These are phyloP conservation scores for Crotalus horridus DNA, from an alignment of 2,113 vertebrate genomes.

Conservation along the genomic window DNA sequence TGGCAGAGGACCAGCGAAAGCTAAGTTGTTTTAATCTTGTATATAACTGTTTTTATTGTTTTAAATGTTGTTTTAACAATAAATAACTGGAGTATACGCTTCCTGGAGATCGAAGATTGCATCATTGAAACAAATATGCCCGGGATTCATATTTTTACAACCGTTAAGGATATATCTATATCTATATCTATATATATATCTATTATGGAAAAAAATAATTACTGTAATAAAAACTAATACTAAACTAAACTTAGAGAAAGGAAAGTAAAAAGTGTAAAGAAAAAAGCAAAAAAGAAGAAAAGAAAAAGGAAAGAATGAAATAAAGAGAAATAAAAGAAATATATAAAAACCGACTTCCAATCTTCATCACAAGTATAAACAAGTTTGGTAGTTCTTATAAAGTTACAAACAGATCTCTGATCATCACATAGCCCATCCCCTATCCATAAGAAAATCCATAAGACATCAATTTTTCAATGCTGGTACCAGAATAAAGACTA, in stretches of 20 bases:
- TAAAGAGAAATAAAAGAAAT: not conserved
- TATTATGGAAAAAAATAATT: not conserved
- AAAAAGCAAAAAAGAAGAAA: not conserved
- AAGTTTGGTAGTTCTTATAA: not conserved
- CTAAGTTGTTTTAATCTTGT: no score
- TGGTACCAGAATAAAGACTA: not conserved
- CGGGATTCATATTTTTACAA: no score
- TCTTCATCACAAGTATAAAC: not conserved
- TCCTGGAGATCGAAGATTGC: no score
- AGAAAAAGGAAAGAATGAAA: not conserved
- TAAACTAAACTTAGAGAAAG: not conserved
- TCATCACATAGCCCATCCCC: not conserved
- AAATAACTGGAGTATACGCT: no score
- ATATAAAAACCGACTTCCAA: not conserved
- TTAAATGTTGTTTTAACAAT: no score
- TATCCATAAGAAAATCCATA: not conserved
- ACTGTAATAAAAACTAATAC: not conserved
- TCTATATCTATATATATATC: no score
- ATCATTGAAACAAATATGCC: no score
- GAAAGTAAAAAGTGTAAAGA: not conserved
- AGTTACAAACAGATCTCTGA: not conserved
- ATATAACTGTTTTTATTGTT: no score
- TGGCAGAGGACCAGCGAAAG: no score
- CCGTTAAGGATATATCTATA: no score
- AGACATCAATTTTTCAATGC: not conserved